Conservation (phyloP, 2,888 invertebrate genomes). For the Phortica magna region DNA sequence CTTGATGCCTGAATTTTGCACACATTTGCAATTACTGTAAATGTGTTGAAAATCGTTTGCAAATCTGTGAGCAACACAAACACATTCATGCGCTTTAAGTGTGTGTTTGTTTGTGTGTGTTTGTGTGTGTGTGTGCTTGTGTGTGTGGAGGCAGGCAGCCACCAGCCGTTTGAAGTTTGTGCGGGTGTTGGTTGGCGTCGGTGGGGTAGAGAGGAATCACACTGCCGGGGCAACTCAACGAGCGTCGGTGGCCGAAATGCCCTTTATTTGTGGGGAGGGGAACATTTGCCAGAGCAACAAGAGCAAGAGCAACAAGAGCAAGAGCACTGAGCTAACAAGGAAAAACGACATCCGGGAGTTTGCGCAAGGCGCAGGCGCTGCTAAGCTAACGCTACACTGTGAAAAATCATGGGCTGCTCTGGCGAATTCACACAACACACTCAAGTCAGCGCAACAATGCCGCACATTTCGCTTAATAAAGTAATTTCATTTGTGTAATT, state of each 20-base stretch:
- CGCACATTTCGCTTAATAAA: too few relatives aligned
- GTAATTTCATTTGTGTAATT: too few relatives aligned
- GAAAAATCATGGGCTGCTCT: constrained; percentile 37
- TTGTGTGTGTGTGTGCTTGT: constrained; percentile 56
- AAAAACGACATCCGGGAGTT: constrained; percentile 14
- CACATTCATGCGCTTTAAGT: constrained; percentile 31
- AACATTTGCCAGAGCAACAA: neutral
- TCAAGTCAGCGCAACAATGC: too few relatives aligned
- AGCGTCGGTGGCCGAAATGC: neutral
- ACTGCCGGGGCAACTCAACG: too few relatives aligned
- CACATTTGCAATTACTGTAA: constrained; percentile 72
- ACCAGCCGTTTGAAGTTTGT: neutral
- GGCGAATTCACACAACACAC: too few relatives aligned
- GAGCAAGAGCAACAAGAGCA: neutral
- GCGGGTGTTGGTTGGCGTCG: neutral
- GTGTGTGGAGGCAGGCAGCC: neutral
- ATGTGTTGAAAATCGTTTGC: constrained; percentile 75
- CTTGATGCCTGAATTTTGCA: constrained; percentile 66
- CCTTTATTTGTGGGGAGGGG: neutral
- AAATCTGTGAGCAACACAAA: constrained; percentile 66
- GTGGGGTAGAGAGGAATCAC: constrained; percentile 16
- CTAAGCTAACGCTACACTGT: constrained; percentile 48
- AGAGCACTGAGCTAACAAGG: neutral
- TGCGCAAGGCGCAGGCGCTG: constrained; percentile 59
- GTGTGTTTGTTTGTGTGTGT: constrained; percentile 34